Evolutionary conservation across 2,888 invertebrate species (phyloP), one percentile per base, ranked within the genome.

Genomic region (Drosophila nr. perissopoda): DNA sequence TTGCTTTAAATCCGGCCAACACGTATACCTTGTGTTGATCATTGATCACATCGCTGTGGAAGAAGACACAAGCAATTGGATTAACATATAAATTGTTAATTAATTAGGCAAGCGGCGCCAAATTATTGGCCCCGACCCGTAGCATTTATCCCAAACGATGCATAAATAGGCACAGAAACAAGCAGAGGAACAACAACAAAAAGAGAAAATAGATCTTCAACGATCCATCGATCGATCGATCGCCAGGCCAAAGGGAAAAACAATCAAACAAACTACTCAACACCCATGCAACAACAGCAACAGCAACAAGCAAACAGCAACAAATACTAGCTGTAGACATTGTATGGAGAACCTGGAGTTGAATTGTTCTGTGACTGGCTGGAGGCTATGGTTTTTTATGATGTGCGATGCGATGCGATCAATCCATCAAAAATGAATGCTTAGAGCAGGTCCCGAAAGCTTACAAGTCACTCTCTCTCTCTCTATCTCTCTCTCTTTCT

Each of bases 341-440:
- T 16, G 52, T 48, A 67, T 53, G 49, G 34, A 64, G 53, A 69
- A 60, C 51, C 45, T 53, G 61, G 29, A 73, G 54, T 29, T 61
- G 62, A 33, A 45, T 59, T 53, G 40, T 57, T 51, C 56, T 69
- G 74, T 59, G 76, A 60, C 73, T 71, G 52, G 27, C 29, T 57
- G 71, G 72, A 29, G 59, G 40, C 69, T 36, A 71, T 67, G 60
- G 75, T 88, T 91, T 91, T 89, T 91, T 89, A 91, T 91, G 83
- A 91, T 90, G 91, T 91, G 92, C 88, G 79, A 91, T 88, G 80
- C 76, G 91, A 91, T 83, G 82, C 78, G 83, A 91, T 91, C 91
- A 91, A 91, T 91, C 91, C 89, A 91, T 83, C 80, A 82, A 80
- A 80, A 75, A 76, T 77, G 73, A 73, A 73, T 88, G 66, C 74